Evolutionary conservation across 2,113 vertebrate genomes (phyloP).

Genomic region (Phylloscopus trochiloides): DNA sequence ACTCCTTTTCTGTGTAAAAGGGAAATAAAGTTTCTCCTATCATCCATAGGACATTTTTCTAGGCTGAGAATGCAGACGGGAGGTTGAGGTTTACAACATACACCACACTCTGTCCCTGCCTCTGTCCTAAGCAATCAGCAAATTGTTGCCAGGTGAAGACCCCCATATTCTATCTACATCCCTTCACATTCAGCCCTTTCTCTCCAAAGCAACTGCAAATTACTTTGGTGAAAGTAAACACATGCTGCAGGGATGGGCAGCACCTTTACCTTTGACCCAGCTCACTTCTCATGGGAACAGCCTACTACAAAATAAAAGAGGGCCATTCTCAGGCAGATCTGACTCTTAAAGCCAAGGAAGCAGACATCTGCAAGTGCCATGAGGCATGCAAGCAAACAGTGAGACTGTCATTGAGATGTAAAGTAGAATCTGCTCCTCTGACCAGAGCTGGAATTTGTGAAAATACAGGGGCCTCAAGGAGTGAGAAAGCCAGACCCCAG

Average conservation of each 20-base stretch:
- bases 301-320: neutral
- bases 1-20: neutral
- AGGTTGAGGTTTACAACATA: neutral
- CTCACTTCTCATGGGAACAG: neutral
- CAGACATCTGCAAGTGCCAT: neutral
- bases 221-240: neutral
- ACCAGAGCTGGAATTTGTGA: neutral
- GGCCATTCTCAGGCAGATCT: neutral
- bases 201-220: neutral
- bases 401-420: accelerated
- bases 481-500: neutral
- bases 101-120: neutral
- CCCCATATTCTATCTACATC: neutral
- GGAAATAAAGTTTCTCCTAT: neutral
- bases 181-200: neutral
- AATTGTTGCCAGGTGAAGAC: neutral
- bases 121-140: neutral
- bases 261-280: neutral
- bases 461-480: neutral
- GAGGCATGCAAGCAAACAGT: neutral
- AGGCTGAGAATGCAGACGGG: neutral
- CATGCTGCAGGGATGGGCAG: neutral
- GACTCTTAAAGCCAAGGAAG: neutral
- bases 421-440: neutral
- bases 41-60: no score